Evolutionary conservation across 37 sponge, comb jelly and placozoan genomes (phyloP).

Genomic region (Aplysina aerophoba): DNA sequence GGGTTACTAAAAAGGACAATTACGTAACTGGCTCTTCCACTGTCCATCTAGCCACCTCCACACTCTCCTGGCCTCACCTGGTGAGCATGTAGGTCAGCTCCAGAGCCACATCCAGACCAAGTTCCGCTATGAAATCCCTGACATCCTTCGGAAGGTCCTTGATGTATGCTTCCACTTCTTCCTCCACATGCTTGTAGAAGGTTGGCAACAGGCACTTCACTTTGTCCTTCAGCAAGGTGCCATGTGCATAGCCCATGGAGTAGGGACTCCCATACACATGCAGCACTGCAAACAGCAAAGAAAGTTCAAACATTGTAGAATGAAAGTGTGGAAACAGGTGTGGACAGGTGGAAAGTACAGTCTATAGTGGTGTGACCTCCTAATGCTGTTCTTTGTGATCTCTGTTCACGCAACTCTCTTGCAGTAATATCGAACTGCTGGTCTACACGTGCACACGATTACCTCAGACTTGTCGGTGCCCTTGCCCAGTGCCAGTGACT

Average conservation of each 20-base stretch:
- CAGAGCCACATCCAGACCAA: conserved; percentile 57
- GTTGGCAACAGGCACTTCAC: conserved; percentile 22
- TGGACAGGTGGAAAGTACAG: no score
- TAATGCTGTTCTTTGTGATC: no score
- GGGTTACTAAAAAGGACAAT: not conserved
- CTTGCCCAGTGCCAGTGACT: no score
- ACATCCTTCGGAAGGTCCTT: conserved; percentile 42
- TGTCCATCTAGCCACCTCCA: not conserved
- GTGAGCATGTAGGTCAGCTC: conserved; percentile 48
- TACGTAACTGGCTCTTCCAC: not conserved
- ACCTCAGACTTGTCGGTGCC: no score
- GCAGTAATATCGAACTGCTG: no score
- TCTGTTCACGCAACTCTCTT: no score
- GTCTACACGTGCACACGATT: no score
- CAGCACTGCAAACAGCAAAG: conserved; percentile 24
- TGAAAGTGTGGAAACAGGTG: no score
- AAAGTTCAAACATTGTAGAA: no score
- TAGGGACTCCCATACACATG: conserved; percentile 72
- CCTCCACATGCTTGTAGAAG: conserved; percentile 49
- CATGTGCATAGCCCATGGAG: conserved; percentile 72
- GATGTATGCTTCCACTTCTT: conserved; percentile 36
- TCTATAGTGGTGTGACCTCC: no score
- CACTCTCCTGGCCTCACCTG: not conserved
- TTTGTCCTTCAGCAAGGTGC: conserved; percentile 44
- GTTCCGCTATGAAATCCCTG: conserved; percentile 18